Base-by-base conservation (phyloP, 2,888 invertebrate genomes). In the Leptopilina drosophilae region DNA sequence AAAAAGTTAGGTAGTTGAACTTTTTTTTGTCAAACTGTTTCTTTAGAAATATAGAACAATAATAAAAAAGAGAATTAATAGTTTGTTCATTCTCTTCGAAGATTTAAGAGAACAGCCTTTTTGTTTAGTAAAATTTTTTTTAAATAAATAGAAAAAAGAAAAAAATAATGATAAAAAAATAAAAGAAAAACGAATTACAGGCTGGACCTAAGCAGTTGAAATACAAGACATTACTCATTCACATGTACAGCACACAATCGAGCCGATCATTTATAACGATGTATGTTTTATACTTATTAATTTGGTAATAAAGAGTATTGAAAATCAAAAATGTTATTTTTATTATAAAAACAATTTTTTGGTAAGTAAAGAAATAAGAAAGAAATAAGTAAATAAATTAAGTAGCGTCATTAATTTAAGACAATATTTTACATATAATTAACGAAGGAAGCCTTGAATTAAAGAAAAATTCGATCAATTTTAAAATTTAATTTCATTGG, bases 251-350 rank as follows among this genome's bases (percentile, higher is more conserved):
- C 82, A 85, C 82, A 85, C 86, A 83, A 85, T 84, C 81, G 85
- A 87, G 84, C 85, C 82, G 83, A 86, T 89, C 86, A 84, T 90
- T 89, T 89, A 87, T 89, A 90, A 88, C 84, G 85, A 88, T 89
- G 88, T 90, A 89, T 84, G 88, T 91, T 91, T 91, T 91, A 89
- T 91, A 91, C 86, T 20, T 62, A 89, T 90, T 88, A 88, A 89
- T 90, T 90, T 91, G 87, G 87, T 91, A 90, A 91, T 91, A 89
- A 87, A 89, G 84, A 87, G 83, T 83, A 87, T 88, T 80, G 82
- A 88, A 90, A 87, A 85, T 64, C 14, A 20, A 79, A 9, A 20
- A 82, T 46, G 77, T 73, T 53, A 12, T 26, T 14, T 20, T 67
- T 12, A 46, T 0, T 0, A 20, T 20, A 20, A 20, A 20, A 20